Evolutionary conservation across 2,888 invertebrate species (phyloP).

Genomic region (Nomada ferruginata): DNA sequence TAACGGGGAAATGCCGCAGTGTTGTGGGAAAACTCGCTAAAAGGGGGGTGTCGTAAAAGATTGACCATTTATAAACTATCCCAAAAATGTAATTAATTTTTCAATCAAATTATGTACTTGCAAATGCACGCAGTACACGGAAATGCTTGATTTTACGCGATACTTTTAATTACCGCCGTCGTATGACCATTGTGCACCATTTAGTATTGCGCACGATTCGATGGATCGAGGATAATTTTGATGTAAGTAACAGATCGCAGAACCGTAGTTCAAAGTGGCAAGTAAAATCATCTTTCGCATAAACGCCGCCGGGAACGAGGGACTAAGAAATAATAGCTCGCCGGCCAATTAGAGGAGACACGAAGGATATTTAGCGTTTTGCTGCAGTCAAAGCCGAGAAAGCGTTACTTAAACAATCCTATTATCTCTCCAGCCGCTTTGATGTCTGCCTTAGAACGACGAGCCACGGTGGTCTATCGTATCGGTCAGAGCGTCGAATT

Average conservation of each 20-base stretch:
- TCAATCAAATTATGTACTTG: too few relatives aligned
- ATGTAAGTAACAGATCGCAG: too few relatives aligned
- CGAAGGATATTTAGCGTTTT: slow-evolving; percentile 18
- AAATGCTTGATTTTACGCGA: too few relatives aligned
- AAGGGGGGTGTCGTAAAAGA: not conserved
- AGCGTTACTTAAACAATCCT: slow-evolving; percentile 51
- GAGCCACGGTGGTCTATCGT: slow-evolving; percentile 14
- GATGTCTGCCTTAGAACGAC: slow-evolving; percentile 41
- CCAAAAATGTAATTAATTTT: too few relatives aligned
- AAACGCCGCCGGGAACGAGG: not conserved
- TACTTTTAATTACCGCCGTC: too few relatives aligned
- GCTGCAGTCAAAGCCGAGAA: slow-evolving; percentile 24
- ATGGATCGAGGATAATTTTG: too few relatives aligned
- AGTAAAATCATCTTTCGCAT: not conserved
- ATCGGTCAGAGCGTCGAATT: slow-evolving; percentile 39
- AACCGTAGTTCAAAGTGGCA: too few relatives aligned
- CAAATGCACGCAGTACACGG: too few relatives aligned
- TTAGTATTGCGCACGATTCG: too few relatives aligned
- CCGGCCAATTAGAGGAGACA: slow-evolving; percentile 35
- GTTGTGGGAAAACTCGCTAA: not conserved
- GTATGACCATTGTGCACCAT: too few relatives aligned
- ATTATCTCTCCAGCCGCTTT: slow-evolving; percentile 53
- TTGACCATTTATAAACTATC: too few relatives aligned
- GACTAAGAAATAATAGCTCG: slow-evolving; percentile 34
- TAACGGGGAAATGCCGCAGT: not conserved